Percentiles rank a stretch among this genome's conserved stretches.
phyloP scores from a whole-genome alignment of 2,797 vertebrate genomes.

The Rhinichthys osculus region DNA sequence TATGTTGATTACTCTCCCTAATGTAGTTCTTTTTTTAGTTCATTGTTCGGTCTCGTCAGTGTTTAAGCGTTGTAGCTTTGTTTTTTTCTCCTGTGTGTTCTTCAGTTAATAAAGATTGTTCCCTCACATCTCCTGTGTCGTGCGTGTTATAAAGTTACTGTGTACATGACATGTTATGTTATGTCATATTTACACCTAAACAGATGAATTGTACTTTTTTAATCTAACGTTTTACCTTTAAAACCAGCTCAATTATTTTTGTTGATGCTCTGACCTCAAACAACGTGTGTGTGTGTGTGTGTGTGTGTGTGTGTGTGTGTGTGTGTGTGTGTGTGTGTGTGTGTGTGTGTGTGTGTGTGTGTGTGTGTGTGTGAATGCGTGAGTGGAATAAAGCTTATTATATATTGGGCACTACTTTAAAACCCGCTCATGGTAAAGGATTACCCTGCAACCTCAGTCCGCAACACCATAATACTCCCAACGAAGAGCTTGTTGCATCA shows the following conservation, averaged over 20 bases:
- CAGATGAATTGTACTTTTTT: neutral
- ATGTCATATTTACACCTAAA: neutral
- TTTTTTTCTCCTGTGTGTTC: neutral
- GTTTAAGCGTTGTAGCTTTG: neutral
- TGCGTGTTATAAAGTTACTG: neutral
- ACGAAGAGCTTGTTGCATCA: slow-evolving; percentile 25
- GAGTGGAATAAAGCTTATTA: slow-evolving; percentile 36
- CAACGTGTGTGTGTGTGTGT: neutral
- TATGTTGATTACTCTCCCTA: neutral
- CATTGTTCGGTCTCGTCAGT: neutral
- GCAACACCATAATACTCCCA: slow-evolving; percentile 23
- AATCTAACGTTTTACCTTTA: neutral
- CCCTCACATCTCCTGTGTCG: neutral
- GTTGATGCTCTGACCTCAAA: neutral
- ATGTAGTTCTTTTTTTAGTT: neutral
- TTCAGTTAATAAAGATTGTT: neutral
- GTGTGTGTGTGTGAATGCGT: neutral
- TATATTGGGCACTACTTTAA: slow-evolving; percentile 29
- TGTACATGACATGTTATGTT: neutral
- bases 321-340: neutral
- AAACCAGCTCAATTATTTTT: neutral
- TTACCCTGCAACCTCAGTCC: neutral
- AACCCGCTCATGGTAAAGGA: slow-evolving; percentile 29
- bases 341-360: too few species aligned
- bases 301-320: neutral